Percentiles rank a stretch among this genome's conserved stretches.
Conservation (phyloP, 2,888 invertebrate species). For the Deladenus siricidicola region DNA sequence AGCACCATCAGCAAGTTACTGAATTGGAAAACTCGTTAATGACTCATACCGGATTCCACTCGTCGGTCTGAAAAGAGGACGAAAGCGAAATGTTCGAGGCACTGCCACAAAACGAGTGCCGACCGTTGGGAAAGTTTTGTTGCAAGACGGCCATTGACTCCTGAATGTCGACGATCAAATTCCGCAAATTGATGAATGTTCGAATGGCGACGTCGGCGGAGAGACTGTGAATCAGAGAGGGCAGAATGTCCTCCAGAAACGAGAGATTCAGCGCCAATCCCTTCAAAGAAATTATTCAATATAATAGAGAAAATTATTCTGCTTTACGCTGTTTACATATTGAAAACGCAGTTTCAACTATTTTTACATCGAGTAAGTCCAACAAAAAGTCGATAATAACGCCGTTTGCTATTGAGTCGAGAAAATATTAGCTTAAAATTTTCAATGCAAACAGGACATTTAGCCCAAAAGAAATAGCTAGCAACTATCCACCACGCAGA, state of each 20-base stretch:
- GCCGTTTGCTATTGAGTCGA: too few relatives aligned
- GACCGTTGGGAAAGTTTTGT: constrained; percentile 4
- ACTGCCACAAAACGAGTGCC: neutral
- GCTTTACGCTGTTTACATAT: too few relatives aligned
- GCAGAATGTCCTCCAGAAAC: constrained; percentile 70
- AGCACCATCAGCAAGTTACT: too few relatives aligned
- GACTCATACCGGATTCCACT: constrained; percentile 37
- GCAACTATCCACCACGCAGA: too few relatives aligned
- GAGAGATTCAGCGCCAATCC: constrained; percentile 69
- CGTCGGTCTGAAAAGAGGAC: constrained; percentile 32
- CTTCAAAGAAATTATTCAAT: constrained; percentile 28
- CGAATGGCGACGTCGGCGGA: constrained; percentile 75
- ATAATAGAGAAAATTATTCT: too few relatives aligned
- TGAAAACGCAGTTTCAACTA: too few relatives aligned
- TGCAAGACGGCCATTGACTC: neutral
- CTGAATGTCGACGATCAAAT: constrained; percentile 26
- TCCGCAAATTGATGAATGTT: constrained; percentile 63
- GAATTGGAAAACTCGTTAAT: too few relatives aligned
- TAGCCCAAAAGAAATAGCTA: too few relatives aligned
- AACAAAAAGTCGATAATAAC: too few relatives aligned
- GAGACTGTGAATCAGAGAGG: constrained; percentile 70
- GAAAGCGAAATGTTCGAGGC: too few relatives aligned
- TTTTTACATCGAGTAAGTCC: too few relatives aligned
- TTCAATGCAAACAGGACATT: neutral
- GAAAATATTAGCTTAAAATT: neutral